A percentile compares a stretch with the other conserved stretches of the same genome.
phyloP scores from a whole-genome alignment of 2,888 invertebrate species.

The Stenurella melanura region DNA sequence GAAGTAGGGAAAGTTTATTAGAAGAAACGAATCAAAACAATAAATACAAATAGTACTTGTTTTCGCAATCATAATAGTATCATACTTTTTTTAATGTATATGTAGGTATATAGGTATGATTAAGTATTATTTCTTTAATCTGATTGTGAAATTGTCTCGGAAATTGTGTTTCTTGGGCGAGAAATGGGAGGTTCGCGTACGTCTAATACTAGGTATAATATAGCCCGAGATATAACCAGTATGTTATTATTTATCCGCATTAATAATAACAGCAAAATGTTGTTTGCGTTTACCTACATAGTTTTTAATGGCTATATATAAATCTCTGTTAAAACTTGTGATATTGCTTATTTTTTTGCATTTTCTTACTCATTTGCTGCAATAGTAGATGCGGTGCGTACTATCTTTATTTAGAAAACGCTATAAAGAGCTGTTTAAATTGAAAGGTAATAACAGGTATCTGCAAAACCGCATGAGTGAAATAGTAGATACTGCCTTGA shows the following conservation, averaged over 20 bases:
- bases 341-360: slow-evolving; percentile 9
- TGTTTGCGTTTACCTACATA: background rate
- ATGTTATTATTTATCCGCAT: background rate
- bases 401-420: slow-evolving; percentile 42
- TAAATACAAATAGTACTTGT: background rate
- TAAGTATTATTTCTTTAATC: background rate
- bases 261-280: background rate
- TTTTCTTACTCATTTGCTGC: background rate
- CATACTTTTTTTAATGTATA: background rate
- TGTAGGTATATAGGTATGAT: background rate
- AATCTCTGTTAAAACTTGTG: background rate
- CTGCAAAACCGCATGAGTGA: slow-evolving; percentile 29
- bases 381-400: background rate
- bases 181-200: background rate
- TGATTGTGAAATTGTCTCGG: background rate
- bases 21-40: background rate
- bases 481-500: slow-evolving; percentile 35
- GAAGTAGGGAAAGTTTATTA: background rate
- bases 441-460: slow-evolving; percentile 46
- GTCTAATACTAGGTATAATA: background rate
- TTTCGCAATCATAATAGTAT: background rate
- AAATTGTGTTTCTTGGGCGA: background rate
- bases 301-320: slow-evolving; percentile 3
- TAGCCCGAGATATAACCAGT: background rate
- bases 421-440: slow-evolving; percentile 43